Evolutionary conservation across 2,797 vertebrate genomes (phyloP).

Genomic region (Pseudomugil gertrudae): DNA sequence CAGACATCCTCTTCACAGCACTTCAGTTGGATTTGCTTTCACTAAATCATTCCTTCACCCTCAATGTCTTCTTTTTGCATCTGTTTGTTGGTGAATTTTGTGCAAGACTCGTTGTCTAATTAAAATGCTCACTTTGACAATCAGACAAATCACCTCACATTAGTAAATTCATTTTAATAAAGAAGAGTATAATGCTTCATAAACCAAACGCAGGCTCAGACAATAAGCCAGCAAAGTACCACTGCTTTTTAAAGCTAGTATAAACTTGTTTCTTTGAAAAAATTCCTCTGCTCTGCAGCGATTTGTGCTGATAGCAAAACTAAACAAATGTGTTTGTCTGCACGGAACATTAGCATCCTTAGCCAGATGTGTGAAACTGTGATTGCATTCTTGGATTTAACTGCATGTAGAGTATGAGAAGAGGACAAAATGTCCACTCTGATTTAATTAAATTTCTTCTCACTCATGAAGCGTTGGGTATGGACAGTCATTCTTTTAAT

Average conservation of each 20-base stretch:
- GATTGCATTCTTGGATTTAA: neutral
- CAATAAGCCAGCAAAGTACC: neutral
- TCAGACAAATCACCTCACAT: neutral
- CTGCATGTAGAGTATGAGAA: neutral
- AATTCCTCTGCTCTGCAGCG: neutral
- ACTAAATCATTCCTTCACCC: neutral
- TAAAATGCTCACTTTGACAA: neutral
- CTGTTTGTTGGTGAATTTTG: neutral
- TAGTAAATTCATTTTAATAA: neutral
- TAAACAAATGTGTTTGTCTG: neutral
- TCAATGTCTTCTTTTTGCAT: neutral
- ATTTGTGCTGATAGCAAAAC: neutral
- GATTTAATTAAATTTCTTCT: neutral
- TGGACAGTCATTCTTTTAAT: neutral
- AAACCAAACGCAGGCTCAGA: neutral
- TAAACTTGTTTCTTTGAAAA: neutral
- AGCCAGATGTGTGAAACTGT: neutral
- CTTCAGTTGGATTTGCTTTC: neutral
- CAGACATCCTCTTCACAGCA: neutral
- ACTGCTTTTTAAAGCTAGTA: neutral
- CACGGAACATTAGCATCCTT: neutral
- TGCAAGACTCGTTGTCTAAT: neutral
- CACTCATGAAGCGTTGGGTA: neutral
- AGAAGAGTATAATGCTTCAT: no score
- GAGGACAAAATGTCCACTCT: neutral